Evolutionary conservation across 2,797 vertebrate genomes (phyloP).

Genomic region (Enteromius fasciolatus): DNA sequence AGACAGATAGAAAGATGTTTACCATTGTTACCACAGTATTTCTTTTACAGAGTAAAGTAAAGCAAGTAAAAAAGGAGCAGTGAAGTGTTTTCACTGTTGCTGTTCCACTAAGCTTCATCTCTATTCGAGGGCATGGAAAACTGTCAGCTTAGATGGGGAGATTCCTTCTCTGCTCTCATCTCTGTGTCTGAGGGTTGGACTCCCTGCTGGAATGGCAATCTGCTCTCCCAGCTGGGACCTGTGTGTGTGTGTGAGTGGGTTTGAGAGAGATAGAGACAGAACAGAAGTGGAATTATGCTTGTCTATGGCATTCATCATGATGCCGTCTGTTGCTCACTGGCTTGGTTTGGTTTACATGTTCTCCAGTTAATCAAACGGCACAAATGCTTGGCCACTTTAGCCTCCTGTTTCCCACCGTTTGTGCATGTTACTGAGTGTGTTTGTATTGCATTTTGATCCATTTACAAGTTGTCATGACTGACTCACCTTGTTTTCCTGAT

Average conservation of each 20-base stretch:
- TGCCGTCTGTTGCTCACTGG: constrained; percentile 18
- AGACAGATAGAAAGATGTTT: too few species aligned
- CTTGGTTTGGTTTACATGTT: constrained; percentile 49
- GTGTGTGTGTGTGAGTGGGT: constrained; percentile 35
- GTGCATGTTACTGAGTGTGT: constrained; percentile 11
- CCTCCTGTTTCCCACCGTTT: not conserved
- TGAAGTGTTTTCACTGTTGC: constrained; percentile 32
- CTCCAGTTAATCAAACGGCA: constrained; percentile 68
- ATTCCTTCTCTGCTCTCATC: constrained; percentile 66
- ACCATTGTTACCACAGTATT: too few species aligned
- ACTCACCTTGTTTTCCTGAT: constrained; percentile 43
- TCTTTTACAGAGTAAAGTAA: constrained; percentile 4
- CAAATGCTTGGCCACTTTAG: constrained; percentile 49
- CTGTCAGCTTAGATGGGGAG: constrained; percentile 60
- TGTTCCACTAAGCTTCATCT: constrained; percentile 41
- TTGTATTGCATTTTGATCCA: constrained; percentile 40
- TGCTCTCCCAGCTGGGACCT: constrained; percentile 73
- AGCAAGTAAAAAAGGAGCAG: not conserved
- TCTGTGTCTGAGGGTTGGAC: constrained; percentile 61
- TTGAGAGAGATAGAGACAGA: constrained; percentile 14
- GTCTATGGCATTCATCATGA: constrained; percentile 28
- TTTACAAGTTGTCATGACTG: constrained; percentile 56
- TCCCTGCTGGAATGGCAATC: constrained; percentile 68
- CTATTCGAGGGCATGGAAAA: constrained; percentile 51
- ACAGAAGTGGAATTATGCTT: constrained; percentile 31